Conservation (phyloP, 2,888 invertebrate species). For the Nymphalis urticae region DNA sequence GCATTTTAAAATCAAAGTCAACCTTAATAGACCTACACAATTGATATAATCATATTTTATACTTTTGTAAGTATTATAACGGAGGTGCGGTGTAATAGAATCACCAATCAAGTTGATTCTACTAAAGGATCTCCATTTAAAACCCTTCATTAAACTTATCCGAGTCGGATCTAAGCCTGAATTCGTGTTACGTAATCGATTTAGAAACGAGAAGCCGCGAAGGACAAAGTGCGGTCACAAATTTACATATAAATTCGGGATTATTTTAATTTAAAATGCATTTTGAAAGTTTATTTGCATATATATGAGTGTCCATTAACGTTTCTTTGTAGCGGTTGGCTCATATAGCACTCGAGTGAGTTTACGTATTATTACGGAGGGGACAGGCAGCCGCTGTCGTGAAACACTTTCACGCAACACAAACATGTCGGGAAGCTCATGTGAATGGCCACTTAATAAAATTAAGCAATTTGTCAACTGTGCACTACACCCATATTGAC, state of each 20-base stretch:
- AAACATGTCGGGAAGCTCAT: conserved; percentile 58
- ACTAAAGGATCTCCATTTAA: conserved; percentile 63
- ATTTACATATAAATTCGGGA: conserved; percentile 80
- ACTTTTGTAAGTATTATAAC: conserved; percentile 27
- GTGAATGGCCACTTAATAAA: conserved; percentile 73
- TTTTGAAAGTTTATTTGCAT: conserved; percentile 77
- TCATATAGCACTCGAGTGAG: conserved; percentile 70
- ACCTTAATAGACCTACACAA: conserved; percentile 10
- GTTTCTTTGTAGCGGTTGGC: conserved; percentile 67
- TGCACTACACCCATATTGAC: conserved; percentile 64
- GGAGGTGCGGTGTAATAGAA: conserved; percentile 48
- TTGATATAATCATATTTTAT: conserved; percentile 16
- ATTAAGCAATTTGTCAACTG: conserved; percentile 77
- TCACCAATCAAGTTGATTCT: conserved; percentile 62
- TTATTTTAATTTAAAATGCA: conserved; percentile 80
- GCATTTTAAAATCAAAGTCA: background rate
- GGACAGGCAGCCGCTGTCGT: conserved; percentile 38
- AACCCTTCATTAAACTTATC: conserved; percentile 77
- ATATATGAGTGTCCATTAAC: conserved; percentile 71
- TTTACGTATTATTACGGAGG: conserved; percentile 55
- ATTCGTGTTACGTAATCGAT: conserved; percentile 77
- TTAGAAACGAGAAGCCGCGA: conserved; percentile 72
- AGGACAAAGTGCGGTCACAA: conserved; percentile 77
- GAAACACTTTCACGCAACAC: conserved; percentile 50
- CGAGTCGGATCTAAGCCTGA: conserved; percentile 66